Evolutionary conservation across 2,797 vertebrate genomes (phyloP).

Genomic region (Leontocebus nigricollis): DNA sequence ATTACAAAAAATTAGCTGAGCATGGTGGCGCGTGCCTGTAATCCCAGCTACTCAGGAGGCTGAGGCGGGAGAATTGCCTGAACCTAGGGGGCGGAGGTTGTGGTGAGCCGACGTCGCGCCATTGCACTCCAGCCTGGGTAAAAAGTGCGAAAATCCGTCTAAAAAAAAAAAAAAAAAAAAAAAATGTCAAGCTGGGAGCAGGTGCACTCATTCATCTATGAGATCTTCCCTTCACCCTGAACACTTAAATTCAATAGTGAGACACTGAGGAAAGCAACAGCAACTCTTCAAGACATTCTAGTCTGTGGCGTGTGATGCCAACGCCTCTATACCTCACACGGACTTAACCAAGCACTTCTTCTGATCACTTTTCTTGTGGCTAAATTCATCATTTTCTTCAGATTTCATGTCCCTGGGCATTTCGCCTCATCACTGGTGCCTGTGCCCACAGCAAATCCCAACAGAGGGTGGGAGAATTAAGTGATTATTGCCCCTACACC

Average conservation of each 20-base stretch:
- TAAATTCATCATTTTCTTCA: constrained; percentile 73
- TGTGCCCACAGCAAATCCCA: constrained; percentile 64
- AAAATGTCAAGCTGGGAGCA: not conserved
- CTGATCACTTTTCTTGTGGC: constrained; percentile 67
- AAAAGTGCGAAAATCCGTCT: too few species aligned
- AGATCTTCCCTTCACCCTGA: not conserved
- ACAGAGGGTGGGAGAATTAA: constrained; percentile 65
- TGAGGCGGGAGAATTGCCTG: too few species aligned
- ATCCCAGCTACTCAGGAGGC: too few species aligned
- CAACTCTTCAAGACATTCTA: not conserved
- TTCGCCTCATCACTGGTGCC: constrained; percentile 58
- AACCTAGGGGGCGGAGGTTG: too few species aligned
- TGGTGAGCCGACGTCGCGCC: too few species aligned
- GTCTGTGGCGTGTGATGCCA: not conserved
- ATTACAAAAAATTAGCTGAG: too few species aligned
- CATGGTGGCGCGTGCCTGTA: too few species aligned
- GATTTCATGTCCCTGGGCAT: constrained; percentile 67
- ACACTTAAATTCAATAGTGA: not conserved
- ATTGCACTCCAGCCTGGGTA: too few species aligned
- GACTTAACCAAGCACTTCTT: constrained; percentile 56
- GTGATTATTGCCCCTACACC: constrained; percentile 38
- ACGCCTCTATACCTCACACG: not conserved
- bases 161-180: not conserved
- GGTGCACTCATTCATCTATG: not conserved
- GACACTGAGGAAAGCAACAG: constrained; percentile 20